Base-by-base conservation (phyloP, 1,140 invertebrate genomes). In the Neodiprion virginianus region DNA sequence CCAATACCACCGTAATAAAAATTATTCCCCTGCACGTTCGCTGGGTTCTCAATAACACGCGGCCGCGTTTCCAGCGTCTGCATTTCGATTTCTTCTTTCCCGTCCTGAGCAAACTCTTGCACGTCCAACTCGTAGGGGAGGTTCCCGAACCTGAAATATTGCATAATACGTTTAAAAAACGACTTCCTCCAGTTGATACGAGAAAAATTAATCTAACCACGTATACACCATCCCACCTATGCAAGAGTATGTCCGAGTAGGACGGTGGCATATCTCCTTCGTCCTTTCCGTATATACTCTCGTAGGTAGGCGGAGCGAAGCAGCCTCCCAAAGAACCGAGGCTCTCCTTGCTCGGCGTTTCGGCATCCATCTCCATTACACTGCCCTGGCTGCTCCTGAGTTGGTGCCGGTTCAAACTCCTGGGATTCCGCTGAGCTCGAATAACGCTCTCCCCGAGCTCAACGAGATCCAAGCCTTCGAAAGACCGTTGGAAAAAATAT, bases 361-460 rank as follows among this genome's bases (percentile, higher is more conserved):
- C 87, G 0, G 84, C 84, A 66, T 88, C 86, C 82, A 87, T 86
- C 71, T 87, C 86, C 4, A 87, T 72, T 17, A 87, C 84, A 61
- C 85, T 87, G 47, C 82, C 84, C 48, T 86, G 84, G 65, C 85
- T 87, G 70, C 77, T 83, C 47, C 85, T 84, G 8, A 85, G 68
- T 23, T 85, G 85, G 68, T 85, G 84, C 8, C 85, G 80, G 76
- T 81, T 83, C 23, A 85, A 73, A 23, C 74, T 82, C 28, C 81
- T 77, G 12, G 80, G 82, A 76, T 84, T 85, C 72, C 84, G 80
- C 73, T 89, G 88, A 1, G 86, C 85, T 8, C 87, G 84, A 23
- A 90, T 87, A 7, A 90, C 83, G 74, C 87, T 89, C 48, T 90
- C 89, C 1, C 90, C 89, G 8, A 91, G 79, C 80, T 90, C 90